Evolutionary conservation across 2,797 vertebrate genomes (phyloP).

Genomic region (Semaprochilodus insignis): DNA sequence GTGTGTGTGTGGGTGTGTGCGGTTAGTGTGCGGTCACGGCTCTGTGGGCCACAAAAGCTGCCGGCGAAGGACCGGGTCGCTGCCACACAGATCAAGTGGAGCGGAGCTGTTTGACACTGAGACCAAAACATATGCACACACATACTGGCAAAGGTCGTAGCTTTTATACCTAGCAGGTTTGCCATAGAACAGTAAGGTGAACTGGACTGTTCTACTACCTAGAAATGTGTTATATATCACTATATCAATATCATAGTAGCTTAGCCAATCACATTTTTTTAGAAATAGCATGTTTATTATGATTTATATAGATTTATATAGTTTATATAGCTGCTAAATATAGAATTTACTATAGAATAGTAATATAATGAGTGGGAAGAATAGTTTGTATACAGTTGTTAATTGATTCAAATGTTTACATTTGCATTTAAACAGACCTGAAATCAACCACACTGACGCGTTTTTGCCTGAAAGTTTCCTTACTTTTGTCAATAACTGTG

Average conservation of each 20-base stretch:
- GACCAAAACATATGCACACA: constrained; percentile 49
- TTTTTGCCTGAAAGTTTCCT: not conserved
- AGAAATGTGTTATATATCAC: not conserved
- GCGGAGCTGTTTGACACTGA: constrained; percentile 49
- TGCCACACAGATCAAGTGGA: constrained; percentile 53
- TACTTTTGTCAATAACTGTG: not conserved
- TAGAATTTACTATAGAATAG: too few species aligned
- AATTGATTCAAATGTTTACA: too few species aligned
- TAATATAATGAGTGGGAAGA: too few species aligned
- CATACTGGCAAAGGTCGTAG: constrained; percentile 39
- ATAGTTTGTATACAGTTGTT: too few species aligned
- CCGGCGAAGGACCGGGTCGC: constrained; percentile 44
- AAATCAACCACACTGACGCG: too few species aligned
- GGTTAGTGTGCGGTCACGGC: constrained; percentile 59
- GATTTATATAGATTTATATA: too few species aligned
- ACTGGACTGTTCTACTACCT: not conserved
- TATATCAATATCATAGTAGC: too few species aligned
- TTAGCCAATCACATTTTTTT: not conserved
- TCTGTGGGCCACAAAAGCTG: constrained; percentile 62
- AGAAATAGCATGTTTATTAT: not conserved
- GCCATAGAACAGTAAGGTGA: not conserved
- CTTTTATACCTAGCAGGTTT: constrained; percentile 18
- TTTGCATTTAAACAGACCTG: too few species aligned
- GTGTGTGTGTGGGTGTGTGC: constrained; percentile 46
- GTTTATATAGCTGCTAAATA: too few species aligned